Evolutionary conservation across 2,113 vertebrate species (phyloP), one percentile per base, ranked within the genome.

Genomic region (Prunella himalayana): DNA sequence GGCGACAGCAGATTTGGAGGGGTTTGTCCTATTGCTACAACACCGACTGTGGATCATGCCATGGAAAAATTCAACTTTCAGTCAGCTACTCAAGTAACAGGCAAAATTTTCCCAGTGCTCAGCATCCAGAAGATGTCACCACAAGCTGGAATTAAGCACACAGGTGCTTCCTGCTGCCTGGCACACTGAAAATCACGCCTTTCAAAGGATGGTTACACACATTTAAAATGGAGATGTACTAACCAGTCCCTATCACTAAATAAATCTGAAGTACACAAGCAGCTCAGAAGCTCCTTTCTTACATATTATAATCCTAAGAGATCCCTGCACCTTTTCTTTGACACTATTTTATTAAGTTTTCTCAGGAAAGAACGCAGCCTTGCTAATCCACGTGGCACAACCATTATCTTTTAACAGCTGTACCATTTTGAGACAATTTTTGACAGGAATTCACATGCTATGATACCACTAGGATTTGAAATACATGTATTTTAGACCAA

Each of bases 81-180:
- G 51, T 9, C 45, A 19, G 11, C 15, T 51, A 45, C 8, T 25
- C 66, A 47, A 59, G 3, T 1, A 45, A 53, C 33, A 82, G 60
- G 68, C 37, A 66, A 45, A 7, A 42, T 68, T 51, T 75, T 54
- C 65, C 25, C 54, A 51, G 24, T 1, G 50, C 70, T 85, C 66
- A 51, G 54, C 42, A 85, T 76, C 66, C 91, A 92, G 73, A 82
- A 86, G 87, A 59, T 73, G 76, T 81, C 85, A 90, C 53, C 80
- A 66, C 13, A 60, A 42, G 45, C 71, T 88, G 88, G 56, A 80
- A 85, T 21, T 10, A n/a, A 68, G 75, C 27, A 90, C 39, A 27
- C 0, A 39, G 75, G 56, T 73, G 27, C 89, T 77, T 56, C 12
- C 68, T 86, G 72, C 61, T 54, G 82, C 63, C 6, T 0, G 2